Evolutionary conservation across 2,797 vertebrate species (phyloP), one percentile per base, ranked within the genome.

Genomic region (Scarus forsteni): DNA sequence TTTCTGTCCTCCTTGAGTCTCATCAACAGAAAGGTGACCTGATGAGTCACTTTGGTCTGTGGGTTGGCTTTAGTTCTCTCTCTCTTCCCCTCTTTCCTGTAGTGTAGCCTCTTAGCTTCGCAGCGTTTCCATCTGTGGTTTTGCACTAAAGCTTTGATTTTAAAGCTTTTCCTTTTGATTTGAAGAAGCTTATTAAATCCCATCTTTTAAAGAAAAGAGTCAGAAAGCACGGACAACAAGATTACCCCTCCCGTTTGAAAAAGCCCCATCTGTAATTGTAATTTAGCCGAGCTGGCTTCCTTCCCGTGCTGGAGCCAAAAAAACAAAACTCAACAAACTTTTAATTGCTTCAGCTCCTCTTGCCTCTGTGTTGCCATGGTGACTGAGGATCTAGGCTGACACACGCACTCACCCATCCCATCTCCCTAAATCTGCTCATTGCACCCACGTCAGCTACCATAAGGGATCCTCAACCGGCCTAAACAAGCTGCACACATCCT

Each of bases 1-100:
- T 92, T 92, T 89, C 83, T 85, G 82, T 89, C 85, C 89, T 88
- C 80, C 85, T 90, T 79, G 79, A 89, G 85, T 75, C 80, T 87
- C 86, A 81, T 88, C 86, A 72, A 66, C 80, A 80, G 79, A 70
- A 77, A 91, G 79, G 84, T 90, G 88, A 90, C 85, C 82, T 11
- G 73, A 77, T 88, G 89, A 87, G 73, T 89, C 87, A 90, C 66
- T n/a, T 49, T 59, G 62, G 59, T 79, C 66, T 80, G 63, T 79
- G 60, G 68, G 66, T 27, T 68, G 53, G 69, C 54, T 66, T 55
- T 54, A 40, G 6, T 15, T n/a, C 12, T 11, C 18, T 34, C 18
- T 19, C 51, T 53, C 34, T 36, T 57, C 74, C 57, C 74, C 54
- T 61, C 62, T 57, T 6, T 13, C 43, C 13, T 48, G 59, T 39